A percentile compares a stretch with the other conserved stretches of the same genome.
Evolutionary conservation across 2,888 invertebrate genomes (phyloP).

Genomic region (Lithosia quadra): DNA sequence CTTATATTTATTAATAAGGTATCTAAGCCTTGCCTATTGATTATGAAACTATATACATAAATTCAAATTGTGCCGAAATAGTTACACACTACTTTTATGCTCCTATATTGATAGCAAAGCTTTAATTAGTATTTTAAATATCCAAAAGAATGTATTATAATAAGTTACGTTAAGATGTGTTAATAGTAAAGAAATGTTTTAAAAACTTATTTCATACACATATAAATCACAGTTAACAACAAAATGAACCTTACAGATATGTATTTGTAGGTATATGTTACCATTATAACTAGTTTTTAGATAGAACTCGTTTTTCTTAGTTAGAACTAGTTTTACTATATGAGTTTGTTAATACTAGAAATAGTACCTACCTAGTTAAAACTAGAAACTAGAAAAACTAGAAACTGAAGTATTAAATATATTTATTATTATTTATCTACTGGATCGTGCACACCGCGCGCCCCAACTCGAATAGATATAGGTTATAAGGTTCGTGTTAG

Average conservation of each 20-base stretch:
- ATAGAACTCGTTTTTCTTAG: too few relatives aligned
- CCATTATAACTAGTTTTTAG: too few relatives aligned
- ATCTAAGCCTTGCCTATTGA: constrained; percentile 41
- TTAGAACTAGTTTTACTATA: too few relatives aligned
- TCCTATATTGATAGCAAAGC: constrained; percentile 20
- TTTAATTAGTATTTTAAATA: constrained; percentile 10
- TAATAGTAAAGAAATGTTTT: constrained; percentile 10
- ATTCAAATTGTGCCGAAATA: constrained; percentile 41
- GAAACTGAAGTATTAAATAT: too few relatives aligned
- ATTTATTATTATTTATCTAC: too few relatives aligned
- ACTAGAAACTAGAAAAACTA: too few relatives aligned
- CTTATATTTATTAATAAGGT: constrained; percentile 33
- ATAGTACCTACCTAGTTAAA: too few relatives aligned
- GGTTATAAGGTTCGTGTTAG: too few relatives aligned
- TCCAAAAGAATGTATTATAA: background rate
- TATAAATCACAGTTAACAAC: constrained; percentile 49
- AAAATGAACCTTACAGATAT: background rate
- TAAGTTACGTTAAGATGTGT: background rate
- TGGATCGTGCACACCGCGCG: too few relatives aligned
- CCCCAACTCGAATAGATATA: too few relatives aligned
- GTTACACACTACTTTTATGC: constrained; percentile 28
- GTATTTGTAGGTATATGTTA: background rate
- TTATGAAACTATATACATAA: constrained; percentile 24
- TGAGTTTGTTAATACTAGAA: too few relatives aligned
- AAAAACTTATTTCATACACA: constrained; percentile 36